Base-by-base conservation (phyloP, 2,888 invertebrate species). In the Troides aeacus region DNA sequence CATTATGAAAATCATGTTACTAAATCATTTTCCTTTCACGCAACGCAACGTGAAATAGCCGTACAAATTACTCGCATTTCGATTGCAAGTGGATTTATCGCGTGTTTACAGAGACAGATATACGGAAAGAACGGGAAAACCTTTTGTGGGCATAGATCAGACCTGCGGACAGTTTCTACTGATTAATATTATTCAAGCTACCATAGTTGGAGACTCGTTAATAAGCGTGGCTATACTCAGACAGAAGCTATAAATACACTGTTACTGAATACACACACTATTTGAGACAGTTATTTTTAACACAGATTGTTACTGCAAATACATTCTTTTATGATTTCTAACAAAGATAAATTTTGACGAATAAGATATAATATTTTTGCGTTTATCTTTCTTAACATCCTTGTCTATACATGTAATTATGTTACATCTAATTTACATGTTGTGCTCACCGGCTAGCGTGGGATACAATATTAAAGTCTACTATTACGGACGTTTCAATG, bases 131-230 rank as follows among this genome's bases (percentile, higher is more conserved):
- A 67, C 62, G 24, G 50, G 67, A 57, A 71, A 64, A 67, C 67
- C 64, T 71, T 71, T 64, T 64, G 70, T 64, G 64, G 67, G 36
- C 67, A 71, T 67, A 67, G 70, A 70, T 71, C 70, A 67, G 64
- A 50, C 60, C 66, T 53, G 23, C 39, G 59, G 62, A 70, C 63
- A 60, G 64, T 67, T 67, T 67, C 64, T 58, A 67, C 64, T 24
- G 64, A 67, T 64, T 64, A 67, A 71, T 64, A 67, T 66, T 67
- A 50, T 63, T 62, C 56, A 64, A 62, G 64, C 66, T 63, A 50
- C 63, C 70, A 61, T 70, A 63, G 66, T 66, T 63, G 66, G 60
- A 60, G 56, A 5, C 36, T n/a, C 23, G 18, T 69, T 66, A 59
- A 66, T 66, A 63, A 53, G 62, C 50, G 6, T 24, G 24, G 58